These are phyloP conservation scores for Chalcosyrphus nemorum DNA, from an alignment of 2,888 invertebrate genomes.

Conservation along the genomic window DNA sequence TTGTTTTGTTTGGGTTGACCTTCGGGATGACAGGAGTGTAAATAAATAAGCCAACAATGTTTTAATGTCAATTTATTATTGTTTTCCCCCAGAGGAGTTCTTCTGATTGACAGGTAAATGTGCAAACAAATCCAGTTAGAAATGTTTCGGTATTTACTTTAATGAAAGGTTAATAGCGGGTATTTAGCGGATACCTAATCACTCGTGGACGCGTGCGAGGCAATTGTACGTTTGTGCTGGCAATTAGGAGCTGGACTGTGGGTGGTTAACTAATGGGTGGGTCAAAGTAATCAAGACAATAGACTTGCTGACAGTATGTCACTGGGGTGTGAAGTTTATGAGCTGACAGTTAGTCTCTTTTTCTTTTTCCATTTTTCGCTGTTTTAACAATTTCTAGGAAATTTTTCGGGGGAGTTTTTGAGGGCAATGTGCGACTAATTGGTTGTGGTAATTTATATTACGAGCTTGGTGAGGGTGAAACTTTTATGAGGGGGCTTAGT, in stretches of 20 bases:
- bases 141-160: slow-evolving; percentile 17
- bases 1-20: slow-evolving; percentile 3
- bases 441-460: too few species aligned
- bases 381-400: background rate
- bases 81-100: background rate
- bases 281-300: slow-evolving; percentile 12
- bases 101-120: background rate
- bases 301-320: background rate
- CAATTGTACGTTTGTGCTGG: slow-evolving; percentile 14
- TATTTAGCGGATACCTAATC: slow-evolving; percentile 42
- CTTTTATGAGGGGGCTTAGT: too few species aligned
- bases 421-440: too few species aligned
- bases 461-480: background rate
- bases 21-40: background rate
- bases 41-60: slow-evolving; percentile 7
- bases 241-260: slow-evolving; percentile 25
- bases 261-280: slow-evolving; percentile 15
- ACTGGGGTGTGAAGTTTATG: background rate
- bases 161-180: slow-evolving; percentile 11
- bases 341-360: background rate
- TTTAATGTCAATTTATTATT: slow-evolving; percentile 1
- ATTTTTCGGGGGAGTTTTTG: too few species aligned
- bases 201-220: slow-evolving; percentile 44
- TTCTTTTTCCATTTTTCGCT: too few species aligned
- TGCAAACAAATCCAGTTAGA: slow-evolving; percentile 10